Conservation (phyloP, 2,113 vertebrate genomes). For the Amia ocellicauda region DNA sequence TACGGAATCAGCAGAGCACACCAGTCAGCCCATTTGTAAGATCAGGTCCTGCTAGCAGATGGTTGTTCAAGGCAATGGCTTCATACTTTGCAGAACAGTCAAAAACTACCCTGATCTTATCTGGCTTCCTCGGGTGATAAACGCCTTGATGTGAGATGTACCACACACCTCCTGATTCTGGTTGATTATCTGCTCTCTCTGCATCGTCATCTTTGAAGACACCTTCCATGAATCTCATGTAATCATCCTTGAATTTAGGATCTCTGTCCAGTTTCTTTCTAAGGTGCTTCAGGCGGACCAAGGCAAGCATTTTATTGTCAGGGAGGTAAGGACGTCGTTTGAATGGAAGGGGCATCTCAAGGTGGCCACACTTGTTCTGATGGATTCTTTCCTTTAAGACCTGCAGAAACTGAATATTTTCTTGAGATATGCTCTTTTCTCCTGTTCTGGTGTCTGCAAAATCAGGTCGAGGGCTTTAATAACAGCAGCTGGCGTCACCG, state of each 20-base stretch:
- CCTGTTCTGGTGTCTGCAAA: slow-evolving; percentile 13
- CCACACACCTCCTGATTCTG: slow-evolving; percentile 1
- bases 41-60: slow-evolving; percentile 6
- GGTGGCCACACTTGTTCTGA: slow-evolving; percentile 18
- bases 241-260: slow-evolving; percentile 1
- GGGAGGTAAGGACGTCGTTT: not conserved
- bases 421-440: slow-evolving; percentile 27
- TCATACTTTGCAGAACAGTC: slow-evolving; percentile 4
- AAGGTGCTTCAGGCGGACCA: not conserved
- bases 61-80: slow-evolving; percentile 2
- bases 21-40: slow-evolving; percentile 14
- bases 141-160: slow-evolving; percentile 16
- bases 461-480: slow-evolving; percentile 27
- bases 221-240: slow-evolving; percentile 4
- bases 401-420: slow-evolving; percentile 25
- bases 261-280: slow-evolving; percentile 1
- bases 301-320: not conserved
- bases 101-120: slow-evolving; percentile 1
- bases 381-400: slow-evolving; percentile 3
- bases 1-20: slow-evolving; percentile 7
- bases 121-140: slow-evolving; percentile 2
- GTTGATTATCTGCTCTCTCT: not conserved
- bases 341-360: slow-evolving; percentile 24
- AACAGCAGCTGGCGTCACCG: slow-evolving; percentile 24
- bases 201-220: slow-evolving; percentile 16